phyloP scores from a whole-genome alignment of 53 echinoderm and acorn worm genomes.

The Echinarachnius parma region DNA sequence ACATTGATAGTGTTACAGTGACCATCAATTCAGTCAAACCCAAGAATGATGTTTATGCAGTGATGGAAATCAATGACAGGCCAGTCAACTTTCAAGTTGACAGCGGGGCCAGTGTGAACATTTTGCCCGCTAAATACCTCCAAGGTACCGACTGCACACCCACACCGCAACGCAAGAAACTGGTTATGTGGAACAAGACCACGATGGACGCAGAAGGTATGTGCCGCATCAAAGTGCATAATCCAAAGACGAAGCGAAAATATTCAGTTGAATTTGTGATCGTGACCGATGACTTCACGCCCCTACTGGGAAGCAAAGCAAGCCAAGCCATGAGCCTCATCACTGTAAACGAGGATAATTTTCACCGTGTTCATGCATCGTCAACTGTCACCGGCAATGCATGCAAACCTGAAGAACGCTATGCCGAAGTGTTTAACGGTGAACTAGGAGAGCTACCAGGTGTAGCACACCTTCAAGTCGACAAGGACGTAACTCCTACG shows the following conservation, averaged over 20 bases:
- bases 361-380: background rate
- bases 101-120: constrained; percentile 29
- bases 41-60: constrained; percentile 17
- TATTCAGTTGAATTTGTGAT: constrained; percentile 21
- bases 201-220: constrained; percentile 23
- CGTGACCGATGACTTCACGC: background rate
- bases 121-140: constrained; percentile 5
- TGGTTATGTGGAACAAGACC: constrained; percentile 37
- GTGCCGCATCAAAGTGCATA: constrained; percentile 17
- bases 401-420: constrained; percentile 15
- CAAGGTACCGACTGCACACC: background rate
- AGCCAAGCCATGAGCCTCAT: constrained; percentile 12
- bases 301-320: constrained; percentile 8
- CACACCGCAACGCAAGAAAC: background rate
- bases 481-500: constrained; percentile 3
- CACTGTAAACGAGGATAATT: constrained; percentile 16
- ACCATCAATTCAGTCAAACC: background rate
- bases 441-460: constrained; percentile 11
- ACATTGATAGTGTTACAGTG: background rate
- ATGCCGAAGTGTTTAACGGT: constrained; percentile 8
- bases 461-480: constrained; percentile 5
- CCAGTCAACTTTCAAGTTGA: constrained; percentile 17
- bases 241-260: constrained; percentile 47
- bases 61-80: constrained; percentile 10
- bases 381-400: background rate